phyloP scores from a whole-genome alignment of 2,113 vertebrate genomes.

The Neodon shergylaensis region DNA sequence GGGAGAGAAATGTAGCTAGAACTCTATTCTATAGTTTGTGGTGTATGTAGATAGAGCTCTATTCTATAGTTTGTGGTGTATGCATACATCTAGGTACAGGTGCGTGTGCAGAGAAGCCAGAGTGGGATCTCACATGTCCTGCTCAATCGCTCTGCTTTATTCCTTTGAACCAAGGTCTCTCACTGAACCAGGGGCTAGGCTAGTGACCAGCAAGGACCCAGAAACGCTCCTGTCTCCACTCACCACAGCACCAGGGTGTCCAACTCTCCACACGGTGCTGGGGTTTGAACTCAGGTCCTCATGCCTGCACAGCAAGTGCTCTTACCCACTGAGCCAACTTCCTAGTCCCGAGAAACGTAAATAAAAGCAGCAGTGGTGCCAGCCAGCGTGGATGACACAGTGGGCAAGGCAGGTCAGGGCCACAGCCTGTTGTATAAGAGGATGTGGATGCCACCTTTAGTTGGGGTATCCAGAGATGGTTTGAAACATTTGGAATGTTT shows the following conservation, averaged over 20 bases:
- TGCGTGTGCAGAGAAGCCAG: too few relatives aligned
- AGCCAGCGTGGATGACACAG: not conserved
- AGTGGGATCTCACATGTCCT: not conserved
- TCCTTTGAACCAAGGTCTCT: not conserved
- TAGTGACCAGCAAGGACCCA: not conserved
- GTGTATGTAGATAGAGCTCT: not conserved
- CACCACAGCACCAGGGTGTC: not conserved
- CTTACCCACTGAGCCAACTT: too few relatives aligned
- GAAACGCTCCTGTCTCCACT: not conserved
- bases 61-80: not conserved
- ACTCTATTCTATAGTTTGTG: not conserved
- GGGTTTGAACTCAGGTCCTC: not conserved
- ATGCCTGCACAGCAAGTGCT: too few relatives aligned
- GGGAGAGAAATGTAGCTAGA: not conserved
- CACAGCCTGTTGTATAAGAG: not conserved
- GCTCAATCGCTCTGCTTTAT: not conserved
- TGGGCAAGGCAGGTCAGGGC: not conserved
- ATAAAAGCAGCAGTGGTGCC: not conserved
- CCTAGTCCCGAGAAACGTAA: not conserved
- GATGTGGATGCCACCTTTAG: rapidly evolving
- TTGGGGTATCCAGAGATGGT: not conserved
- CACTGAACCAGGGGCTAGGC: not conserved
- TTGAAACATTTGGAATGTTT: not conserved
- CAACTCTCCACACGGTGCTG: not conserved
- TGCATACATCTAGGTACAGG: not conserved